Conservation (phyloP, 2,797 vertebrate species). For the Tympanoctomys barrerae region DNA sequence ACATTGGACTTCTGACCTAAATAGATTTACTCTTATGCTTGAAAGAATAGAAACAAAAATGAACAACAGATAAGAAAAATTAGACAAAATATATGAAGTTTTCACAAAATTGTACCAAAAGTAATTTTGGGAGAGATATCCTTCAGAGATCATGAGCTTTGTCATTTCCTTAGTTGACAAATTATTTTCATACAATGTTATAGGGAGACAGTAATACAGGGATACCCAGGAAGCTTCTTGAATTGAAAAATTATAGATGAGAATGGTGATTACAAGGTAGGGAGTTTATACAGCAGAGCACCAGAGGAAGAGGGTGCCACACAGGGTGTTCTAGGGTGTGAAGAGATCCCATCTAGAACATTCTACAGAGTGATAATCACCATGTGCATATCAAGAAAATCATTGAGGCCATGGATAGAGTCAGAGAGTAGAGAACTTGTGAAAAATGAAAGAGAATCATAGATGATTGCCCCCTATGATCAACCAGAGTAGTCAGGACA, state of each 20-base stretch:
- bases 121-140: not conserved
- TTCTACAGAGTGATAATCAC: not conserved
- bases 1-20: not conserved
- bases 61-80: not conserved
- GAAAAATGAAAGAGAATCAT: not conserved
- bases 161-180: not conserved
- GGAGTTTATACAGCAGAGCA: not conserved
- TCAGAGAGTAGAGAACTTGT: not conserved
- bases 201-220: not conserved
- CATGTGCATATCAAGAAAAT: not conserved
- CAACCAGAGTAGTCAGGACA: not conserved
- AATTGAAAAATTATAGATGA: not conserved
- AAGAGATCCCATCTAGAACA: not conserved
- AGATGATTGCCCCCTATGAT: not conserved
- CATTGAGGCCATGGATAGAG: not conserved
- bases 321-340: not conserved
- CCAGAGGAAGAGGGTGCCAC: not conserved
- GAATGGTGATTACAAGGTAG: not conserved
- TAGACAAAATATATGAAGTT: not conserved
- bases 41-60: conserved; percentile 16
- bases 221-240: not conserved
- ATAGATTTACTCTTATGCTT: conserved; percentile 8
- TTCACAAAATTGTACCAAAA: not conserved
- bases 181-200: not conserved
- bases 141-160: not conserved